Evolutionary conservation across 2,797 vertebrate genomes (phyloP).

Genomic region (Sebastes diploproa): DNA sequence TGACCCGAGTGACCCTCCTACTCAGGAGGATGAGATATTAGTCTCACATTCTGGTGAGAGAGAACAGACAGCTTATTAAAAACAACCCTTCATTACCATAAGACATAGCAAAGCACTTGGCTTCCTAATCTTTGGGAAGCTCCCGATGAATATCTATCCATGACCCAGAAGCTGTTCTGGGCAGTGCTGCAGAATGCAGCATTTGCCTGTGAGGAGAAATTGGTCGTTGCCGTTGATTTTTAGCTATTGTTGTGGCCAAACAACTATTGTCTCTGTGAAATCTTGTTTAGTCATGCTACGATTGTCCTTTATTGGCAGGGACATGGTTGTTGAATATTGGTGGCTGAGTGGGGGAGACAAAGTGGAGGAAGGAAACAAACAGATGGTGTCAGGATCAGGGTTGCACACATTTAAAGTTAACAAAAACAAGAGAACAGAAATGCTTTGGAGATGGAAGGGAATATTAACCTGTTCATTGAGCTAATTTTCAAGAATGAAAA

Average conservation of each 20-base stretch:
- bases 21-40: conserved; percentile 77
- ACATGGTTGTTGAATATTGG: conserved; percentile 57
- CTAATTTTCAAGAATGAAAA: conserved; percentile 21
- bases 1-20: conserved; percentile 72
- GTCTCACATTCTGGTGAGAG: conserved; percentile 65
- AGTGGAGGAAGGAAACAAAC: conserved; percentile 33
- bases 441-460: background rate
- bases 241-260: conserved; percentile 47
- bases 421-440: conserved; percentile 20
- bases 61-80: conserved; percentile 76
- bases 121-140: conserved; percentile 76
- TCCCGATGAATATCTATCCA: conserved; percentile 70
- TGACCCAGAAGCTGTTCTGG: conserved; percentile 50
- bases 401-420: conserved; percentile 34
- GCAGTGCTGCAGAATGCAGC: conserved; percentile 15
- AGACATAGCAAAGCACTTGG: conserved; percentile 76
- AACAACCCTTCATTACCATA: conserved; percentile 81
- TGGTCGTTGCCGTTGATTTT: conserved; percentile 31
- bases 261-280: conserved; percentile 65
- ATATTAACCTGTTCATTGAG: conserved; percentile 21
- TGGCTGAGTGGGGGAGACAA: conserved; percentile 33
- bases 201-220: conserved; percentile 22
- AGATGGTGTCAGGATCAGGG: conserved; percentile 54
- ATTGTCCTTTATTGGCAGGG: conserved; percentile 56
- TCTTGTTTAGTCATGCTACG: conserved; percentile 61